Conservation (phyloP, 2,113 vertebrate genomes). For the Canis aureus region DNA sequence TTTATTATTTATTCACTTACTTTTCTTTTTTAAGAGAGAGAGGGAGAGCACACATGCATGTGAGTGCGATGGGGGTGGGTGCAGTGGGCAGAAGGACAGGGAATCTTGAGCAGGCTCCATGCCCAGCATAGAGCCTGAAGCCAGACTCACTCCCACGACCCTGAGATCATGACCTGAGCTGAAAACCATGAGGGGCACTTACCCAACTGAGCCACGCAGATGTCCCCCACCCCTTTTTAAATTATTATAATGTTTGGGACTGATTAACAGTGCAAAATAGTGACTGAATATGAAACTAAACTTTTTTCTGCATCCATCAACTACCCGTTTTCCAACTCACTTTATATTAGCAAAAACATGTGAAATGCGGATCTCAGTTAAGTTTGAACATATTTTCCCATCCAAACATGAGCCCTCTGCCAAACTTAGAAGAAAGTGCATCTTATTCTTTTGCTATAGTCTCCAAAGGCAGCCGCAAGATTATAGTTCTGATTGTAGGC, state of each 20-base stretch:
- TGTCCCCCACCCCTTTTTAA: not conserved
- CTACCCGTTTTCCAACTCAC: not conserved
- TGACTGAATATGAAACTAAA: not conserved
- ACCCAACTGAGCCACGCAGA: not conserved
- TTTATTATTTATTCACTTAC: not conserved
- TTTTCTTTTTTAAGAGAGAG: not conserved
- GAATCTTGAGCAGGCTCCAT: not conserved
- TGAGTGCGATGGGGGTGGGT: accelerated
- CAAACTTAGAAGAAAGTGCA: conserved; percentile 81
- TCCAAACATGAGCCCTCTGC: conserved; percentile 72
- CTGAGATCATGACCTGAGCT: not conserved
- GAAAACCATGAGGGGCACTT: not conserved
- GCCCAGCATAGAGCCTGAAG: not conserved
- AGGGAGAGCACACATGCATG: not conserved
- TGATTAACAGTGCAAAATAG: not conserved
- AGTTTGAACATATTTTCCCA: conserved; percentile 78
- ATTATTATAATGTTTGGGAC: not conserved
- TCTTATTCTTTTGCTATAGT: conserved; percentile 79
- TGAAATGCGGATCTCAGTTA: conserved; percentile 28
- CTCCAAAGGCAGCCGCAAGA: conserved; percentile 84
- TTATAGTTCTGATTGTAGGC: conserved; percentile 85
- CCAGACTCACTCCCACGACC: not conserved
- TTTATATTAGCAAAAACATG: not conserved
- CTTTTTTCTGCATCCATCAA: not conserved
- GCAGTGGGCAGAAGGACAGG: not conserved